A percentile compares a stretch with the other conserved stretches of the same genome.
phyloP scores from a whole-genome alignment of 1,140 invertebrate species.

The Nixonia krombeini region DNA sequence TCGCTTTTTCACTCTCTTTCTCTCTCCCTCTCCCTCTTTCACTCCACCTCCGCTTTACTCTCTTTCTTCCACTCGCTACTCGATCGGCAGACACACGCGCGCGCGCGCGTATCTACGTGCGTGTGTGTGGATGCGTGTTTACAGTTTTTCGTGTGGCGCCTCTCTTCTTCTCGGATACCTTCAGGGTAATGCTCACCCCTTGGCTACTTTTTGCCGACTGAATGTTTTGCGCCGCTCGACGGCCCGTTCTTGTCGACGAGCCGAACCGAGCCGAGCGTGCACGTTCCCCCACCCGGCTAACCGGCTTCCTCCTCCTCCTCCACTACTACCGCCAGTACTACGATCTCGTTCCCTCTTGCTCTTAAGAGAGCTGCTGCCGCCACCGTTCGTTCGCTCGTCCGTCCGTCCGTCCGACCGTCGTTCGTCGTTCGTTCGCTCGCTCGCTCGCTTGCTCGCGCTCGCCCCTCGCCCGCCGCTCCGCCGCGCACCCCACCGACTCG shows the following conservation, averaged over 20 bases:
- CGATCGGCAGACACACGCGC: neutral
- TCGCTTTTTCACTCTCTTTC: slow-evolving; percentile 4
- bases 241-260: slow-evolving; percentile 12
- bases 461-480: slow-evolving; percentile 1
- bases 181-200: slow-evolving; percentile 69
- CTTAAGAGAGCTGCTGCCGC: slow-evolving; percentile 9
- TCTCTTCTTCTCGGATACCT: slow-evolving; percentile 32
- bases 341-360: slow-evolving; percentile 11
- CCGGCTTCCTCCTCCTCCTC: slow-evolving; percentile 19
- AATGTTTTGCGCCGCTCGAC: slow-evolving; percentile 69
- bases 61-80: too few relatives aligned
- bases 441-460: slow-evolving; percentile 14
- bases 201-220: slow-evolving; percentile 73
- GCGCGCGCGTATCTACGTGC: slow-evolving; percentile 1
- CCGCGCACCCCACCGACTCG: neutral
- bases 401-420: slow-evolving; percentile 11
- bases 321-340: slow-evolving; percentile 17
- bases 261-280: slow-evolving; percentile 40
- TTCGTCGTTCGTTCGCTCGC: too few relatives aligned
- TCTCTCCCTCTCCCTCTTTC: neutral
- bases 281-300: slow-evolving; percentile 11
- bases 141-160: slow-evolving; percentile 38
- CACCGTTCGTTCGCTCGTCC: slow-evolving; percentile 21
- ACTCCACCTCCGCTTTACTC: neutral
- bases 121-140: slow-evolving; percentile 25